These are phyloP conservation scores for Aegotheles bennettii DNA, from an alignment of 2,113 vertebrate genomes.

Conservation along the genomic window DNA sequence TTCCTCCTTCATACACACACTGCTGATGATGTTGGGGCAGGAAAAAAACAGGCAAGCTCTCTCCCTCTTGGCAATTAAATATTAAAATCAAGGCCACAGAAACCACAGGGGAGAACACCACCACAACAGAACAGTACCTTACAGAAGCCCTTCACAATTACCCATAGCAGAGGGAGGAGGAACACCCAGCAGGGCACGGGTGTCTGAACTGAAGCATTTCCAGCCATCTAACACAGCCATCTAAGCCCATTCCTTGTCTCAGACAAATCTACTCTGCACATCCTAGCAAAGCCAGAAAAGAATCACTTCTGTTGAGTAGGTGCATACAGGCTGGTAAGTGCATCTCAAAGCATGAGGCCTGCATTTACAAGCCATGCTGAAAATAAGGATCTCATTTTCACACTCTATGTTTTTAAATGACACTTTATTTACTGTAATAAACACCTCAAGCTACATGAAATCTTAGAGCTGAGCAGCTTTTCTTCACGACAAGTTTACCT, in stretches of 20 bases:
- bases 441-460: background rate
- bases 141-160: background rate
- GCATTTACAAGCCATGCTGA: background rate
- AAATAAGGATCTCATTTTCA: background rate
- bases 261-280: background rate
- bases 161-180: background rate
- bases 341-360: background rate
- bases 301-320: background rate
- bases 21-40: background rate
- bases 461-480: background rate
- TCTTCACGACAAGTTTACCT: background rate
- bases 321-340: background rate
- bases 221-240: background rate
- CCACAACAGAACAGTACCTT: background rate
- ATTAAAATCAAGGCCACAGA: background rate
- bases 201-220: background rate
- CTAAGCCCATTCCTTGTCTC: background rate
- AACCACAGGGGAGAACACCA: background rate
- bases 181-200: background rate
- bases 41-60: background rate
- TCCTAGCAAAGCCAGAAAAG: background rate
- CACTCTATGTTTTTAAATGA: background rate
- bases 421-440: background rate
- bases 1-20: background rate
- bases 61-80: background rate